Percentiles rank a stretch among this genome's conserved stretches.
These are phyloP conservation scores for Coilia nasus DNA, from an alignment of 2,797 vertebrate species.

Conservation along the genomic window DNA sequence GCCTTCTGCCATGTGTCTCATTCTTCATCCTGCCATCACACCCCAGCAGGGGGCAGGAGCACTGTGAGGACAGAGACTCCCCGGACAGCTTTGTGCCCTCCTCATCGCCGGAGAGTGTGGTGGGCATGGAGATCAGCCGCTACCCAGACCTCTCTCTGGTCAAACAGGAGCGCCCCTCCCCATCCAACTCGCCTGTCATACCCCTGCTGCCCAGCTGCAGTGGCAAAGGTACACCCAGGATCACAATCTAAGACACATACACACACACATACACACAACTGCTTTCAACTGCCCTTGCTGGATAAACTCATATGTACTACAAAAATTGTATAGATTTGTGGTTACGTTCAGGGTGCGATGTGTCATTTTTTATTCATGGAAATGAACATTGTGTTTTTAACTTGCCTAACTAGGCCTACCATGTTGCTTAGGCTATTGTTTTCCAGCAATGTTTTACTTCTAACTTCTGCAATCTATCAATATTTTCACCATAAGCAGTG, in stretches of 20 bases:
- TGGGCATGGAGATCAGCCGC: constrained; percentile 92
- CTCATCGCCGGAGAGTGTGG: constrained; percentile 96
- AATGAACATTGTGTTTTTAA: too few species aligned
- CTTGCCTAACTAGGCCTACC: too few species aligned
- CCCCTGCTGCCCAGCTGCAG: constrained; percentile 90
- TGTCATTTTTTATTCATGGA: too few species aligned
- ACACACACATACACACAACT: background rate
- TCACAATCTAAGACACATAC: background rate
- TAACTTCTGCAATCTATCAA: too few species aligned
- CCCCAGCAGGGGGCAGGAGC: constrained; percentile 85
- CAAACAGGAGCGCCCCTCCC: constrained; percentile 91
- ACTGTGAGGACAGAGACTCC: constrained; percentile 90
- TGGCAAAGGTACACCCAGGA: constrained; percentile 82
- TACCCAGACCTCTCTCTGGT: constrained; percentile 92
- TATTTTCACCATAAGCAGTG: too few species aligned
- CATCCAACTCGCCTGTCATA: constrained; percentile 90
- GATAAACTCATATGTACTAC: too few species aligned
- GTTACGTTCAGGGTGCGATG: too few species aligned
- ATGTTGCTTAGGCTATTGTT: too few species aligned
- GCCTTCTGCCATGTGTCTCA: background rate
- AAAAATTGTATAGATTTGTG: too few species aligned
- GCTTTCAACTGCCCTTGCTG: too few species aligned
- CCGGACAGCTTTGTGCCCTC: constrained; percentile 98
- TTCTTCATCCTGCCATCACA: background rate
- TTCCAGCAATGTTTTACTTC: too few species aligned